Percentiles rank a stretch among this genome's conserved stretches.
Evolutionary conservation across 2,888 invertebrate species (phyloP).

Genomic region (Lasioglossum oenotherae): DNA sequence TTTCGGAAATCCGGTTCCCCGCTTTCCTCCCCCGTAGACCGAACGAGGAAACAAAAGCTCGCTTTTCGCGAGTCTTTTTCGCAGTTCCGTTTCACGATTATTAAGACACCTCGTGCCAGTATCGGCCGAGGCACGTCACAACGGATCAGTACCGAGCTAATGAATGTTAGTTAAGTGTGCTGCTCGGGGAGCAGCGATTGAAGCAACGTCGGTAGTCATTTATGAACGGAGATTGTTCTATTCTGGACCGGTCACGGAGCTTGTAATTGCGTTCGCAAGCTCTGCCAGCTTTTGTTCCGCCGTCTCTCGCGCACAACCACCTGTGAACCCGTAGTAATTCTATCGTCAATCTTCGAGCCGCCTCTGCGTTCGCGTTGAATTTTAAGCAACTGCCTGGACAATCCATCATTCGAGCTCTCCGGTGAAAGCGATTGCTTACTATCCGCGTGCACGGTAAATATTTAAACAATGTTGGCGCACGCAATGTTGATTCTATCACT

Average conservation of each 20-base stretch:
- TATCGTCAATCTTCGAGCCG: background rate
- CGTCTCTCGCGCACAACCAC: background rate
- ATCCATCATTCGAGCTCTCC: background rate
- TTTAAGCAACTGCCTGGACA: background rate
- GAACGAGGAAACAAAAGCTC: slow-evolving; percentile 37
- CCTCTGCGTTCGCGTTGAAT: background rate
- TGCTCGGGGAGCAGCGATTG: slow-evolving; percentile 23
- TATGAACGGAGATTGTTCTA: slow-evolving; percentile 40
- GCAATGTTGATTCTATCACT: background rate
- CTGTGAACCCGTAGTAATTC: background rate
- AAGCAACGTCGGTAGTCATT: slow-evolving; percentile 27
- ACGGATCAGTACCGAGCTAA: slow-evolving; percentile 28
- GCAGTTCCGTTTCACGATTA: background rate
- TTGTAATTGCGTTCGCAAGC: slow-evolving; percentile 17
- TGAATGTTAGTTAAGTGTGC: slow-evolving; percentile 48
- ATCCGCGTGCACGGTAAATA: slow-evolving; percentile 22
- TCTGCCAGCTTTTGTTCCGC: slow-evolving; percentile 30
- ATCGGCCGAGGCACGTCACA: slow-evolving; percentile 18
- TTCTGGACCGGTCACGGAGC: background rate
- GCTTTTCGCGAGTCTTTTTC: background rate
- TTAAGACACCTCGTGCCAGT: background rate
- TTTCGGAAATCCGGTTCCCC: slow-evolving; percentile 80
- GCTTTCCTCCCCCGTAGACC: background rate
- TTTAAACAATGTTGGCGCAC: slow-evolving; percentile 9
- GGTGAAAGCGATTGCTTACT: background rate